Conservation (phyloP, 2,888 invertebrate genomes). For the Ennomos quercinarius region DNA sequence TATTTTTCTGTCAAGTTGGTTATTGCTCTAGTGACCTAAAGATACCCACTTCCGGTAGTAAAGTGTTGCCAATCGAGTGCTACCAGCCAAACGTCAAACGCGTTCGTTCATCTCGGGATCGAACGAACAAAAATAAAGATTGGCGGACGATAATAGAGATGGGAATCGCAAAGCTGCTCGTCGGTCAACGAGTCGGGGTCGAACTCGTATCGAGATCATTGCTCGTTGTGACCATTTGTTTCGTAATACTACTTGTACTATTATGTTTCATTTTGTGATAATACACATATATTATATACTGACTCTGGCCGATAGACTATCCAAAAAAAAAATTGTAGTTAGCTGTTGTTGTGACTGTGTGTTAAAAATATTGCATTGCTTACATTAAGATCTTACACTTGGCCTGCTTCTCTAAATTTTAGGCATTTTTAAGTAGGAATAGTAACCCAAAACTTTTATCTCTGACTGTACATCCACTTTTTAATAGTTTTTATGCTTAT, state of each 20-base stretch:
- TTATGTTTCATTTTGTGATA: slow-evolving; percentile 45
- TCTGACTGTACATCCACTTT: too few relatives aligned
- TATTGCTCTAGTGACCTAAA: slow-evolving; percentile 18
- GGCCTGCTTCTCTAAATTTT: too few relatives aligned
- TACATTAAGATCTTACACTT: too few relatives aligned
- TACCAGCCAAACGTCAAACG: slow-evolving; percentile 33
- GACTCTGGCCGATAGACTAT: slow-evolving; percentile 50
- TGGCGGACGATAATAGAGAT: slow-evolving; percentile 60
- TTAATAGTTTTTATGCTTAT: too few relatives aligned
- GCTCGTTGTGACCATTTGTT: slow-evolving; percentile 46
- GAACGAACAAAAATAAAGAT: slow-evolving; percentile 60
- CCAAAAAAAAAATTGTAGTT: slow-evolving; percentile 43
- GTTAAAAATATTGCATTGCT: too few relatives aligned
- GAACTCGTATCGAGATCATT: slow-evolving; percentile 54
- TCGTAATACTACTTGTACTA: background rate
- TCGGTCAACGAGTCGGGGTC: slow-evolving; percentile 25
- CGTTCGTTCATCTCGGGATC: slow-evolving; percentile 51
- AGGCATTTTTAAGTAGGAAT: too few relatives aligned
- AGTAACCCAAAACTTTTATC: too few relatives aligned
- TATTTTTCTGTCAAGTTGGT: background rate
- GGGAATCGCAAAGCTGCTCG: slow-evolving; percentile 48
- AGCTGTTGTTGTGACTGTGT: too few relatives aligned
- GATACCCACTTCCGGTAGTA: slow-evolving; percentile 21
- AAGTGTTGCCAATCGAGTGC: slow-evolving; percentile 32
- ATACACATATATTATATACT: too few relatives aligned